phyloP scores from a whole-genome alignment of 2,888 invertebrate genomes.

The Glomeris marginata region DNA sequence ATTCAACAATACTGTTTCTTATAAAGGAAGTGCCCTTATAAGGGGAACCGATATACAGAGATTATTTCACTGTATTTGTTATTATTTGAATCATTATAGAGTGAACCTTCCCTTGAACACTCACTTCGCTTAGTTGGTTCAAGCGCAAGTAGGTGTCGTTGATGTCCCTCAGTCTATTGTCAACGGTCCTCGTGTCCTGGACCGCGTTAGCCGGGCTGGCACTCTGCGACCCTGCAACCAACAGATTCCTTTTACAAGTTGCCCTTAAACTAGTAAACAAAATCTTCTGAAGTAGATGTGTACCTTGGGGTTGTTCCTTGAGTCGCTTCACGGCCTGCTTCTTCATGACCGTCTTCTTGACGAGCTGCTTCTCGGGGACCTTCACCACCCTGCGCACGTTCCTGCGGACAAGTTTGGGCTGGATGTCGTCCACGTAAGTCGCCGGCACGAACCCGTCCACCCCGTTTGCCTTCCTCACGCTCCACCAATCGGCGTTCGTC shows the following conservation, averaged over 20 bases:
- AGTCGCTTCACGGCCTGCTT: slow-evolving; percentile 69
- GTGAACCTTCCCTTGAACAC: too few relatives aligned
- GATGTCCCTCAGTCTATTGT: slow-evolving; percentile 60
- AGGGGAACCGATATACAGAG: too few relatives aligned
- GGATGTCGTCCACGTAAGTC: slow-evolving; percentile 85
- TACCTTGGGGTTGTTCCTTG: slow-evolving; percentile 33
- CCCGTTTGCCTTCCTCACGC: slow-evolving; percentile 80
- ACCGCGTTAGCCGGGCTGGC: slow-evolving; percentile 3
- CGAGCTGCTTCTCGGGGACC: slow-evolving; percentile 63
- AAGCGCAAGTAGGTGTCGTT: slow-evolving; percentile 68
- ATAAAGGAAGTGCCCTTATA: too few relatives aligned
- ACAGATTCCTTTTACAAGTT: neutral
- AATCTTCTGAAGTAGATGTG: slow-evolving; percentile 9
- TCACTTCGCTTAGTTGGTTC: slow-evolving; percentile 51
- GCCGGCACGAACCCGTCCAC: slow-evolving; percentile 95
- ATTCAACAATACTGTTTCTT: too few relatives aligned
- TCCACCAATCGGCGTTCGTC: slow-evolving; percentile 99
- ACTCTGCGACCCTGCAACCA: slow-evolving; percentile 2
- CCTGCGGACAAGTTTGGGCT: slow-evolving; percentile 70
- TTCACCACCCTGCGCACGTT: slow-evolving; percentile 71
- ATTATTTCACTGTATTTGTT: too few relatives aligned
- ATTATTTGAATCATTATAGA: too few relatives aligned
- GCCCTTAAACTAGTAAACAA: slow-evolving; percentile 3
- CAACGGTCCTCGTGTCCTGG: slow-evolving; percentile 60
- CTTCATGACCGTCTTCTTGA: slow-evolving; percentile 77